Conservation (phyloP, 1,140 invertebrate species). For the Patella vulgata region DNA sequence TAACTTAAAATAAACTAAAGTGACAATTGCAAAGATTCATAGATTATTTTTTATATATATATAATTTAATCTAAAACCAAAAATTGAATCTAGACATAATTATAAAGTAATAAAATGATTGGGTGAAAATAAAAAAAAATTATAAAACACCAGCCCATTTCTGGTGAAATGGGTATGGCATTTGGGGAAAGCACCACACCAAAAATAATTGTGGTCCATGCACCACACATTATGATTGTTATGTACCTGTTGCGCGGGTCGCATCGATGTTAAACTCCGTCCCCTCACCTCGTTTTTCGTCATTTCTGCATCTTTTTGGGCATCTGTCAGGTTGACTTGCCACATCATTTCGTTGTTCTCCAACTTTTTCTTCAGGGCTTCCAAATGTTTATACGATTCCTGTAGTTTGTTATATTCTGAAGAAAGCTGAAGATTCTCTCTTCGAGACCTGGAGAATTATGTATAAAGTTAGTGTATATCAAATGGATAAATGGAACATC, state of each 20-base stretch:
- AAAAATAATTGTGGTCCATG: too few species aligned
- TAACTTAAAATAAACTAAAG: too few species aligned
- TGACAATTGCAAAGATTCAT: too few species aligned
- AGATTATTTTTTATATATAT: too few species aligned
- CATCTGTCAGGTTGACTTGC: slow-evolving; percentile 60
- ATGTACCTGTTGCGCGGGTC: slow-evolving; percentile 17
- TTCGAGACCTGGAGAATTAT: slow-evolving; percentile 51
- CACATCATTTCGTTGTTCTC: slow-evolving; percentile 50
- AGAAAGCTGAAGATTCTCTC: slow-evolving; percentile 61
- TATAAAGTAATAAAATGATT: too few species aligned
- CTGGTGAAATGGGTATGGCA: too few species aligned
- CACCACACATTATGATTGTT: too few species aligned
- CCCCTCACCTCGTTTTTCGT: slow-evolving; percentile 59
- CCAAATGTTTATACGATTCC: slow-evolving; percentile 62
- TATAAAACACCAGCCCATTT: too few species aligned
- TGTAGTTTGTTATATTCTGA: slow-evolving; percentile 63
- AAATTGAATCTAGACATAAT: too few species aligned
- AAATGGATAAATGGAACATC: neutral
- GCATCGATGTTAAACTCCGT: slow-evolving; percentile 7
- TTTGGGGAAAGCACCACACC: neutral
- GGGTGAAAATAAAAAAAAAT: too few species aligned
- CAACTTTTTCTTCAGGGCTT: slow-evolving; percentile 57
- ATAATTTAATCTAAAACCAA: too few species aligned
- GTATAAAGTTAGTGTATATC: too few species aligned
- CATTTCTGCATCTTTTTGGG: slow-evolving; percentile 61